Percentiles rank a stretch among this genome's conserved stretches.
Evolutionary conservation across 2,113 vertebrate genomes (phyloP).

Genomic region (Anoura caudifer): DNA sequence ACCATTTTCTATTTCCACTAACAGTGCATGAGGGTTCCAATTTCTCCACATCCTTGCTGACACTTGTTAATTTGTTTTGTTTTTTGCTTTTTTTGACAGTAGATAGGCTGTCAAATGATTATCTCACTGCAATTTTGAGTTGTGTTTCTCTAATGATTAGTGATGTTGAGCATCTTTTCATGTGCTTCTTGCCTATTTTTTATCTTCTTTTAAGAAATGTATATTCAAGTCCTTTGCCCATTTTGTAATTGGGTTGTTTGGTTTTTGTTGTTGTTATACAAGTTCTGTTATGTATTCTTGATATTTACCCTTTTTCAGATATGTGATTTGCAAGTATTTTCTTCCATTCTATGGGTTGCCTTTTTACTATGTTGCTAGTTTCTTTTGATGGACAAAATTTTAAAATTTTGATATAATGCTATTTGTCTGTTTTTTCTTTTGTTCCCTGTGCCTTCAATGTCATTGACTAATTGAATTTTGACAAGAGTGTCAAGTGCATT

Average conservation of each 20-base stretch:
- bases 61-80: background rate
- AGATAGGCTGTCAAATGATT: background rate
- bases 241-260: background rate
- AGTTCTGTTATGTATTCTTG: background rate
- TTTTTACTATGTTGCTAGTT: background rate
- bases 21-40: background rate
- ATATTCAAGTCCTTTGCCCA: background rate
- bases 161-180: background rate
- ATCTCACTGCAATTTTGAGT: background rate
- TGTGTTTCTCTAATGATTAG: background rate
- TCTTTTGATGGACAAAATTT: background rate
- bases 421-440: background rate
- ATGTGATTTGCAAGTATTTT: background rate
- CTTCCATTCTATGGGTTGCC: background rate
- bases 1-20: background rate
- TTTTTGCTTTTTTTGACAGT: background rate
- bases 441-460: background rate
- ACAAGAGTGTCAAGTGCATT: background rate
- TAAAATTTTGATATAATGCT: background rate
- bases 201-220: background rate
- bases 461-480: background rate
- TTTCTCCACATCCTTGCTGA: background rate
- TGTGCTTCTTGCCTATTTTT: background rate
- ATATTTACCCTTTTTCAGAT: background rate
- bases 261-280: background rate